Base-by-base conservation (phyloP, 2,113 vertebrate species). In the Lagopus muta region DNA sequence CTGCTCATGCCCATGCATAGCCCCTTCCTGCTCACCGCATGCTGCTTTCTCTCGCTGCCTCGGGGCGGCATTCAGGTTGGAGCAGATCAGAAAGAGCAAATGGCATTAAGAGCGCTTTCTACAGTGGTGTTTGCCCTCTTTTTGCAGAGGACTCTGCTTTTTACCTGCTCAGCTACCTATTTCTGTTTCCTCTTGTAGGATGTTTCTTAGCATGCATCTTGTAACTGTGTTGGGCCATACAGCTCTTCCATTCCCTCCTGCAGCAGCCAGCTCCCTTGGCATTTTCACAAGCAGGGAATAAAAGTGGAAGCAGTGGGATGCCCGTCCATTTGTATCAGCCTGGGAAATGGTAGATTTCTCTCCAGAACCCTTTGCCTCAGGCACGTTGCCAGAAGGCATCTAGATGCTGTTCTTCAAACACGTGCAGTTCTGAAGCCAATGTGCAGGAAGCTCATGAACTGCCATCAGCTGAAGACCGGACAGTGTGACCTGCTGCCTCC, bases 311-410 rank as follows among this genome's bases (percentile, higher is more conserved):
- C 2, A 4, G 83, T 73, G 47, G 43, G 52, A 67, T 83, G 93
- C 76, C 47, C 94, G 92, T 86, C 86, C 32, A 20, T 86, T 81
- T 65, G 3, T 81, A 78, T 92, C 36, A 78, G 88, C 83, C 52
- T 88, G 83, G 69, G 82, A 91, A 91, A 81, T 52, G 55, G 36
- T 80, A 43, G 61, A 74, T 88, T 92, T 88, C 48, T 90, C 86
- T 93, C 80, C 45, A 27, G 82, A 93, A 92, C 22, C 38, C 52
- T 81, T 72, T 78, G 93, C 90, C 61, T 74, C 11, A 1, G 90
- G 90, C 80, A 1, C 69, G 38, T 88, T 67, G 88, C 88, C 95
- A 90, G 47, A 92, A 95, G 86, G 61, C 80, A 32, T 81, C 88
- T 28, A 78, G 70, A 78, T 69, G 57, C 50, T 67, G 13, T 70